Evolutionary conservation across 2,888 invertebrate species (phyloP).

Genomic region (Eulithis testata): DNA sequence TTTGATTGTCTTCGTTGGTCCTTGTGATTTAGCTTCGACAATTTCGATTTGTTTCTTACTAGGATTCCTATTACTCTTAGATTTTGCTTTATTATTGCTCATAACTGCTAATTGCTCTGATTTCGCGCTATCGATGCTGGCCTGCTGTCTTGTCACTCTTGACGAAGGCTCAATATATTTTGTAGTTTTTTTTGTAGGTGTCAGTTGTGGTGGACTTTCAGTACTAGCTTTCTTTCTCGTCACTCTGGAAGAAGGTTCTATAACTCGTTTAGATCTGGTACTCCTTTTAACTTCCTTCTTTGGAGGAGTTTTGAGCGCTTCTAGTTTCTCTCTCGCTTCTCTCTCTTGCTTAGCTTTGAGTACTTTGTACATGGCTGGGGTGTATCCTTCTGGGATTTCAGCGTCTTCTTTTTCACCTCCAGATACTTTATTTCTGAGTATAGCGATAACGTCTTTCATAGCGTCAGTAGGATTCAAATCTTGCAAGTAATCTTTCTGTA

Average conservation of each 20-base stretch:
- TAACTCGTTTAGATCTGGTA: constrained; percentile 56
- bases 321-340: constrained; percentile 68
- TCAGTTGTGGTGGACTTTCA: constrained; percentile 20
- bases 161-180: constrained; percentile 35
- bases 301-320: constrained; percentile 52
- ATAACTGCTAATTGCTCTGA: constrained; percentile 43
- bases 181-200: constrained; percentile 9
- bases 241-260: constrained; percentile 22
- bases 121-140: constrained; percentile 44
- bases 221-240: constrained; percentile 22
- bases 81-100: constrained; percentile 48
- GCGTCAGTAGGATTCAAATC: constrained; percentile 88
- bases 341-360: constrained; percentile 76
- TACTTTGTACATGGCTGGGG: constrained; percentile 84
- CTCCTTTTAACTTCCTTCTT: constrained; percentile 56
- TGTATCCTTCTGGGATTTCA: constrained; percentile 72
- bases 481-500: constrained; percentile 77
- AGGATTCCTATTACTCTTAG: constrained; percentile 43
- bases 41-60: constrained; percentile 51
- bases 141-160: constrained; percentile 51
- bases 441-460: constrained; percentile 88
- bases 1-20: constrained; percentile 41
- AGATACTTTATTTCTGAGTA: constrained; percentile 82
- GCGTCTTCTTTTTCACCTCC: constrained; percentile 62
- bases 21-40: constrained; percentile 43